Evolutionary conservation across 1,140 invertebrate genomes (phyloP), one percentile per base, ranked within the genome.

Genomic region (Adoxophyes honmai): DNA sequence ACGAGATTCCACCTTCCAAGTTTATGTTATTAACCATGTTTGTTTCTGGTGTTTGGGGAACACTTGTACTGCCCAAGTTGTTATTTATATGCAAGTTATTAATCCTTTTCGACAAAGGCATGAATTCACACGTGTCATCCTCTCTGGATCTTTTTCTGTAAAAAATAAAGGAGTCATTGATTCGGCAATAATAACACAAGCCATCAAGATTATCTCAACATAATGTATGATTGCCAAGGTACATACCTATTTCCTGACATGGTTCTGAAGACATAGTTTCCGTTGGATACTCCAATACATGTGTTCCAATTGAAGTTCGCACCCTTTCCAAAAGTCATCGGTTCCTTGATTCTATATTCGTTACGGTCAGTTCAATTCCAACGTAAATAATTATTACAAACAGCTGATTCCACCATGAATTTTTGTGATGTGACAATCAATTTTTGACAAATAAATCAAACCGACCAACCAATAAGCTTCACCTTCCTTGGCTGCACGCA

Each of bases 21-120:
- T 52, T 66, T 54, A 84, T 71, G 37, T 75, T 77, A 73, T 77
- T 83, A 38, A 64, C 61, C 62, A 83, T 81, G 78, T 72, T 81
- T 72, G 76, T 62, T 63, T 81, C 73, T 69, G 74, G 70, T 33
- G 72, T 69, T 61, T 80, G 78, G 48, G 70, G 60, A 44, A 63
- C 36, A 60, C 56, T 55, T 52, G 75, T 63, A 60, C 60, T 80
- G n/a, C 66, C 64, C 21, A 84, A 69, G 60, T 76, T 84, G 59
- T 87, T 89, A 62, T 94, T 94, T 38, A 95, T 92, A 66, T 94
- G 93, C n/a, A 95, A 87, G 82, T 95, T 95, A 67, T 95, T 95
- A 59, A 95, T 95, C 68, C 94, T 89, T 81, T 95, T 95, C 15
- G 93, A 94, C 21, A 95, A 73, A 42, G 94, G 94, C 91, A 94